Base-by-base conservation (phyloP, 2,113 vertebrate genomes). In the Actenoides lindsayi region DNA sequence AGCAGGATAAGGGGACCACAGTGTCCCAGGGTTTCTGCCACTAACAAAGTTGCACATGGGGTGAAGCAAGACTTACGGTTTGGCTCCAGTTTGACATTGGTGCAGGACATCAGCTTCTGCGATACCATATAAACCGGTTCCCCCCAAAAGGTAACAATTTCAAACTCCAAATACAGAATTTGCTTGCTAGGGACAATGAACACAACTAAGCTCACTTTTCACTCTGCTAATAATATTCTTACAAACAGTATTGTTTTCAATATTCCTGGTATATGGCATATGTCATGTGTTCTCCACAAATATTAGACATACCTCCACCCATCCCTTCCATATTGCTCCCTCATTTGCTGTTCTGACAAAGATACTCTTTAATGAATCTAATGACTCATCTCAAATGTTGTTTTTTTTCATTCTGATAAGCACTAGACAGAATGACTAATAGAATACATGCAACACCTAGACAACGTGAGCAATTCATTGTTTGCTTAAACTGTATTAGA, bases 381-480 rank as follows among this genome's bases (percentile, higher is more conserved):
- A 94, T 97, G 94, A 96, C 46, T 95, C 92, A 97, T 50, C 59
- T 90, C 85, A 91, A 80, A 75, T 68, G 86, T 87, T 95, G 84
- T 91, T 93, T 95, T 96, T 87, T 92, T 54, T 57, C 96, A 64
- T 62, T 91, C 84, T 93, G 86, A 94, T 95, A 97, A 96, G 87
- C 27, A 64, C 69, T 87, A 75, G 75, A 90, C 18, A 1, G 75
- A 39, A 75, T 96, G 97, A 96, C 89, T 96, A 96, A 97, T 33
- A 80, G 56, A 14, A 78, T 92, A 62, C 62, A 78, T 94, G 91
- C 87, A 96, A 97, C 82, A 96, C 94, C 95, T 96, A 95, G 94
- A 95, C 91, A 94, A 96, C 35, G 7, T 95, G 91, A 93, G 89
- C 79, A 87, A 89, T 73, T 53, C 69, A 51, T 41, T 93, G 68